Base-by-base conservation (phyloP, 2,888 invertebrate genomes). In the Lycia hirtaria region DNA sequence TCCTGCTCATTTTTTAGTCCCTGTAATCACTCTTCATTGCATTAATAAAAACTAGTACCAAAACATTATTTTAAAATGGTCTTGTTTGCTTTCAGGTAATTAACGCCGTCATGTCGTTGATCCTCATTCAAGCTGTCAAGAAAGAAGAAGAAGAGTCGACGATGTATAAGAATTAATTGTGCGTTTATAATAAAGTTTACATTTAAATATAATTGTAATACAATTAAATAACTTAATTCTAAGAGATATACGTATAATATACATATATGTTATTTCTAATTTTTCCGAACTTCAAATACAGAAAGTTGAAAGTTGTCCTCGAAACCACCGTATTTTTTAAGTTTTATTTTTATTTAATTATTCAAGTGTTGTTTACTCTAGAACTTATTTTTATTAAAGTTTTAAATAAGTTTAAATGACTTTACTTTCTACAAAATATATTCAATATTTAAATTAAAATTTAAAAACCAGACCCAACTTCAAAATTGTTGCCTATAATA, bases 111-210 rank as follows among this genome's bases (percentile, higher is more conserved):
- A 93, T 96, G 86, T 94, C 95, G 1, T 71, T 95, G 37, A 92
- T 96, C 9, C 92, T 97, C 10, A 93, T 95, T 7, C 95, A 95
- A 81, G 96, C 96, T 1, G 92, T 96, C 22, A 94, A 94, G 76
- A 96, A 95, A 78, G 96, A 96, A 88, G 95, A 96, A 67, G 94
- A 95, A 3, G 93, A 93, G 65, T 78, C 83, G 0, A 87, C 91
- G 56, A 84, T 89, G 7, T 94, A 92, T 69, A 93, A 93, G 71
- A 90, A 83, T 32, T 65, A 35, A 58, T 41, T 62, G n/a, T n/a
- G n/a, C n/a, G n/a, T n/a, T n/a, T n/a, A n/a, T n/a, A n/a, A n/a
- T n/a, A n/a, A 53, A 32, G 12, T 37, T 33, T 30, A 14, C 14
- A 26, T 20, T 14, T n/a, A 10, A 15, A 4, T 6, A 24, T 12